A percentile compares a stretch with the other conserved stretches of the same genome.
Conservation (phyloP, 2,888 invertebrate species). For the Aricia artaxerxes region DNA sequence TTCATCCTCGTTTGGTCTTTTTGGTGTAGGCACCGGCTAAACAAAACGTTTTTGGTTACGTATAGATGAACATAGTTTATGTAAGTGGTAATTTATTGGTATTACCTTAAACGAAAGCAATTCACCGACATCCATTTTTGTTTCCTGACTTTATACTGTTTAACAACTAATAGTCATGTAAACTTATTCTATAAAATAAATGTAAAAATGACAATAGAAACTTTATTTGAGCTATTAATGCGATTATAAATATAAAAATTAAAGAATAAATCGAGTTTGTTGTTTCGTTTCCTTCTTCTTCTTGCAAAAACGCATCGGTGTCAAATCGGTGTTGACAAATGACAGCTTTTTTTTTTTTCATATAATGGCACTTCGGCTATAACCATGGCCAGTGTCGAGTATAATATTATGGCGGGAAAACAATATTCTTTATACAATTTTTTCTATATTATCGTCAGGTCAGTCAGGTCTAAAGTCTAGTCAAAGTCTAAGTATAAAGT, state of each 20-base stretch:
- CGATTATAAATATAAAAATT: not conserved
- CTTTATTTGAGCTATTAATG: not conserved
- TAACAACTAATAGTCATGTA: not conserved
- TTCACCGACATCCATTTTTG: constrained; percentile 74
- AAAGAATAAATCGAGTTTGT: no score
- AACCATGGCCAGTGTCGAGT: no score
- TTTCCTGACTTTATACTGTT: not conserved
- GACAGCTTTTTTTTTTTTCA: not conserved
- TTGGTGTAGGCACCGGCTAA: constrained; percentile 91
- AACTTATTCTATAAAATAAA: no score
- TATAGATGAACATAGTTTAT: not conserved
- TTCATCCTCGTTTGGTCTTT: constrained; percentile 84
- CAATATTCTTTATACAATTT: no score
- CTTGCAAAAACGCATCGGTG: no score
- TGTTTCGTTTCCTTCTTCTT: no score
- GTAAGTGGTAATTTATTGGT: not conserved
- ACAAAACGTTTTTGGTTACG: constrained; percentile 27
- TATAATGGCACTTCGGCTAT: no score
- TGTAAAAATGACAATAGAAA: not conserved
- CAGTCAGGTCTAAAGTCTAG: no score
- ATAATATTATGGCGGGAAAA: no score
- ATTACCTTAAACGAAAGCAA: constrained; percentile 74
- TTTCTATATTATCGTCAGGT: no score
- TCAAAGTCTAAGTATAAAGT: no score
- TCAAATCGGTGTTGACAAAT: not conserved